Percentiles rank a stretch among this genome's conserved stretches.
Evolutionary conservation across 2,113 vertebrate genomes (phyloP).

Genomic region (Cervus canadensis): DNA sequence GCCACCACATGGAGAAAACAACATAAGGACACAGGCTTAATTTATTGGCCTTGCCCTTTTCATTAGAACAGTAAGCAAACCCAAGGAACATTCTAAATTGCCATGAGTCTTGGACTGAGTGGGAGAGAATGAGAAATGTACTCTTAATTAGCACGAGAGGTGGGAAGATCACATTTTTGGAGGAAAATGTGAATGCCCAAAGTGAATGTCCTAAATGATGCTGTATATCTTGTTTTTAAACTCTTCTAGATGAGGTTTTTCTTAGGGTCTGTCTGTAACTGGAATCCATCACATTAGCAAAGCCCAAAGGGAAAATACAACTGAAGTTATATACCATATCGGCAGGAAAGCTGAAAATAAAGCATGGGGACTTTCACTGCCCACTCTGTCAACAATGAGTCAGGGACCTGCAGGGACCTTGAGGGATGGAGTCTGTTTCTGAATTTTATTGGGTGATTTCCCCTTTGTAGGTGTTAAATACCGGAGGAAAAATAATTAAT

Average conservation of each 20-base stretch:
- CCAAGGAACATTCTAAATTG: neutral
- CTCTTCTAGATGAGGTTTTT: neutral
- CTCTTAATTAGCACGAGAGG: neutral
- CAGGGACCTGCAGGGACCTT: neutral
- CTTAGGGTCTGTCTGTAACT: neutral
- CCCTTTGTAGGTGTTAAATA: conserved; percentile 26
- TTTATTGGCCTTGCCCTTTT: neutral
- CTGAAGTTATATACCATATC: conserved; percentile 2
- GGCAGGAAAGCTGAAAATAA: neutral
- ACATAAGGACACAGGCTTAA: neutral
- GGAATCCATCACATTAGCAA: neutral
- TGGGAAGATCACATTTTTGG: conserved; percentile 2
- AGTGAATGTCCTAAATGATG: neutral
- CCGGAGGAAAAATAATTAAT: neutral
- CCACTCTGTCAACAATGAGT: neutral
- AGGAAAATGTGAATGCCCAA: neutral
- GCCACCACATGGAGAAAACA: neutral
- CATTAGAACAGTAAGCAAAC: neutral
- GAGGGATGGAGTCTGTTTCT: conserved; percentile 6
- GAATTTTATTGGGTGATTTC: conserved; percentile 31
- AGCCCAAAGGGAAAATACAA: conserved; percentile 10
- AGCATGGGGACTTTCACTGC: neutral
- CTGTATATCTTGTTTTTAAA: neutral
- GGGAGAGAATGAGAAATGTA: neutral
- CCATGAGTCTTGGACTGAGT: neutral